A percentile compares a stretch with the other conserved stretches of the same genome.
phyloP scores from a whole-genome alignment of 2,113 vertebrate species.

The Melanostigma gelatinosum region DNA sequence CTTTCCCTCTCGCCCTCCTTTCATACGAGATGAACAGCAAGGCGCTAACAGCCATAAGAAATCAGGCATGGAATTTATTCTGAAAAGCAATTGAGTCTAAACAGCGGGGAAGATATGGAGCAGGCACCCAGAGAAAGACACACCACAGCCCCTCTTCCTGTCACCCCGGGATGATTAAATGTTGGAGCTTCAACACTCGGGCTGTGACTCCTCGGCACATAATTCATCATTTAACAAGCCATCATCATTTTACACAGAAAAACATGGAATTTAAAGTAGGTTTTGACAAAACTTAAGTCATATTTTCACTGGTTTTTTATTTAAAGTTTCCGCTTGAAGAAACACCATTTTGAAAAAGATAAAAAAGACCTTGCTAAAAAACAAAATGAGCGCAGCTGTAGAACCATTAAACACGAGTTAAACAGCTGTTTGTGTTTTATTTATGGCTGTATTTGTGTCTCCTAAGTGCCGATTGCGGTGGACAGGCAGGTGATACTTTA shows the following conservation, averaged over 20 bases:
- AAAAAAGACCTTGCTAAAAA: background rate
- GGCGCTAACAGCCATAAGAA: constrained; percentile 70
- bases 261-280: background rate
- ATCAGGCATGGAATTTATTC: constrained; percentile 76
- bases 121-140: constrained; percentile 38
- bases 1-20: background rate
- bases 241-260: background rate
- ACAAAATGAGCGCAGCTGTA: background rate
- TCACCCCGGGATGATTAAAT: constrained; percentile 35
- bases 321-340: background rate
- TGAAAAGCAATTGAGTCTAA: constrained; percentile 71
- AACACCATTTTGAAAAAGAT: background rate
- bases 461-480: too few relatives aligned
- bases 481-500: background rate
- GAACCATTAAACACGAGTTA: background rate
- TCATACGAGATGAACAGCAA: constrained; percentile 54
- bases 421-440: background rate
- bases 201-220: constrained; percentile 10
- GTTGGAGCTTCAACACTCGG: constrained; percentile 16
- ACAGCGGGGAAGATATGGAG: constrained; percentile 66
- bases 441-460: background rate
- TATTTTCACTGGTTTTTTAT: background rate
- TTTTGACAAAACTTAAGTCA: background rate
- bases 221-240: constrained; percentile 27
- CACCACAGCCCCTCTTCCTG: constrained; percentile 29